These are phyloP conservation scores for Toxotes lorentzi DNA, from an alignment of 2,797 vertebrate species.

Conservation along the genomic window DNA sequence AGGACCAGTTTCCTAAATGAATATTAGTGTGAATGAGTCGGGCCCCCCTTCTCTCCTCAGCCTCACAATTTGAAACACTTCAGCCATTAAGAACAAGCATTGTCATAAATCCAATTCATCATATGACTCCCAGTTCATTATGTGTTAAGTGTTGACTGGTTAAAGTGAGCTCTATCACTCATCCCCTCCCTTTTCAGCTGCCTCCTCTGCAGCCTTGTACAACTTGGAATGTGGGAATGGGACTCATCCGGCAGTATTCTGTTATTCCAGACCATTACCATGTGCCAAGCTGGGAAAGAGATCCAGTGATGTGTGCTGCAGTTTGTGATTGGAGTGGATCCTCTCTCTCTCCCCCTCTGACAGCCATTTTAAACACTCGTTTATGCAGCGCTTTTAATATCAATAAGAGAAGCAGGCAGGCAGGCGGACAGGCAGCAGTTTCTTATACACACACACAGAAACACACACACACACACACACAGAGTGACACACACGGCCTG, in stretches of 20 bases:
- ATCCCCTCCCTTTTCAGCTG: conserved; percentile 46
- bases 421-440: conserved; percentile 82
- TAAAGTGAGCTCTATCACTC: conserved; percentile 77
- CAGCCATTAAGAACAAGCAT: conserved; percentile 69
- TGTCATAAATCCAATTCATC: conserved; percentile 78
- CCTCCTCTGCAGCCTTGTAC: conserved; percentile 51
- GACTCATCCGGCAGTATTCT: conserved; percentile 77
- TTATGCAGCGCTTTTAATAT: conserved; percentile 87
- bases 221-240: conserved; percentile 70
- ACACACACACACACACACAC: conserved; percentile 48
- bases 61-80: conserved; percentile 68
- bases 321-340: conserved; percentile 83
- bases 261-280: conserved; percentile 84
- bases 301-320: conserved; percentile 82
- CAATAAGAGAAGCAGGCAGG: conserved; percentile 85
- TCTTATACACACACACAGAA: conserved; percentile 65
- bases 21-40: conserved; percentile 64
- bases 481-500: conserved; percentile 80
- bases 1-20: conserved; percentile 61
- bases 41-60: conserved; percentile 39
- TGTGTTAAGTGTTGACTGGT: conserved; percentile 82
- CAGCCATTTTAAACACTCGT: conserved; percentile 85
- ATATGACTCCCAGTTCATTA: conserved; percentile 80
- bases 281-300: conserved; percentile 79
- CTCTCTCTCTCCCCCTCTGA: conserved; percentile 78